Conservation (phyloP, 2,888 invertebrate species). For the Ephialtes manifestator region DNA sequence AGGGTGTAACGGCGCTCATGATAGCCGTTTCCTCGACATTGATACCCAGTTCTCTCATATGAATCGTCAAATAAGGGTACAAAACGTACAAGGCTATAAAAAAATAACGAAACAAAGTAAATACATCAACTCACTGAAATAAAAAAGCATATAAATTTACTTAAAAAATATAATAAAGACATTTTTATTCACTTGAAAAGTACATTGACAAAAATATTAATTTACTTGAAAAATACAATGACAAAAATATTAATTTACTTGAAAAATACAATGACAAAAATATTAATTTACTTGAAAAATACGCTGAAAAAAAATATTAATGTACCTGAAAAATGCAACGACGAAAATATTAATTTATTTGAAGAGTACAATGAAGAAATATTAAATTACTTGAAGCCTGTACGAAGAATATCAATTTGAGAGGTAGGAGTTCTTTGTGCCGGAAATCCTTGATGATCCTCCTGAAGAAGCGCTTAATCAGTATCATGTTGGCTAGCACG, state of each 20-base stretch:
- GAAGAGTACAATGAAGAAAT: neutral
- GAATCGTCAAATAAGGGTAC: slow-evolving; percentile 93
- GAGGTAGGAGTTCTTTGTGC: slow-evolving; percentile 90
- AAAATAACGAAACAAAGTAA: neutral
- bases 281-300: neutral
- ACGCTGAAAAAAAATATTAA: neutral
- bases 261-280: slow-evolving; percentile 72
- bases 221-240: neutral
- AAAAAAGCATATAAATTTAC: neutral
- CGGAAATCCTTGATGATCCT: slow-evolving; percentile 91
- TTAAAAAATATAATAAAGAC: neutral
- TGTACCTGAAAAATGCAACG: slow-evolving; percentile 72
- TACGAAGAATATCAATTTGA: slow-evolving; percentile 92
- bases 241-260: neutral
- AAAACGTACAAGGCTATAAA: slow-evolving; percentile 90
- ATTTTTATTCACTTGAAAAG: too few relatives aligned
- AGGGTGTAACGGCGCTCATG: slow-evolving; percentile 92
- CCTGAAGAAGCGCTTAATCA: slow-evolving; percentile 89
- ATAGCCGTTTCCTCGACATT: slow-evolving; percentile 93
- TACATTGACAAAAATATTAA: too few relatives aligned
- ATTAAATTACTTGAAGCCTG: slow-evolving; percentile 90
- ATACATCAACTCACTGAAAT: neutral
- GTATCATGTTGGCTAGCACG: slow-evolving; percentile 86
- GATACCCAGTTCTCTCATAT: slow-evolving; percentile 93
- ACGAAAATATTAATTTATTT: neutral